phyloP scores from a whole-genome alignment of 30 jellyfish, hydroid and myxozoan species.

The Turritopsis rubra region DNA sequence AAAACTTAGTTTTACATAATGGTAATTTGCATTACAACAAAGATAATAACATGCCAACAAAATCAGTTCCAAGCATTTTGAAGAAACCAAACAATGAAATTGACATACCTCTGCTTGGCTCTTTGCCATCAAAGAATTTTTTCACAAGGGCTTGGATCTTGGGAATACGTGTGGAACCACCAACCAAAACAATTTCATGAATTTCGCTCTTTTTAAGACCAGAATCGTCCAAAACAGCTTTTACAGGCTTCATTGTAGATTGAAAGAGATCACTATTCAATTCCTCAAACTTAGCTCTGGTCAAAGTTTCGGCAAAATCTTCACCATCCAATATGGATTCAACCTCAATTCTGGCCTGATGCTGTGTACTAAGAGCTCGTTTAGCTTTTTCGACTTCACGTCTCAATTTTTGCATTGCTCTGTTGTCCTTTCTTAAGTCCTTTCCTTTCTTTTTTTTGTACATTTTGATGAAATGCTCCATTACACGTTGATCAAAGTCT shows the following conservation, averaged over 20 bases:
- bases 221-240: constrained; percentile 85
- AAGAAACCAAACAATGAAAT: neutral
- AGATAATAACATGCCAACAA: neutral
- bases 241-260: constrained; percentile 87
- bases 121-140: constrained; percentile 86
- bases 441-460: constrained; percentile 97
- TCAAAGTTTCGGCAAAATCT: constrained; percentile 96
- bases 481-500: constrained; percentile 97
- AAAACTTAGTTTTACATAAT: neutral
- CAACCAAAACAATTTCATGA: constrained; percentile 98
- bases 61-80: neutral
- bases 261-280: constrained; percentile 75
- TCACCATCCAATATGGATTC: constrained; percentile 95
- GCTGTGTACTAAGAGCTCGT: constrained; percentile 99
- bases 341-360: constrained; percentile 94
- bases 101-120: constrained; percentile 74
- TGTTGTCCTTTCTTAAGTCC: constrained; percentile 87
- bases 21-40: neutral
- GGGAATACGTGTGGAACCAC: constrained; percentile 99
- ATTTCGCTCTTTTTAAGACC: constrained; percentile 78
- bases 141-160: constrained; percentile 84
- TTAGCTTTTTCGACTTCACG: constrained; percentile 99
- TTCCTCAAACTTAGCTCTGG: constrained; percentile 98
- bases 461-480: constrained; percentile 95
- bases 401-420: constrained; percentile 98